Base-by-base conservation (phyloP, 1,140 invertebrate species). In the Streblospio benedicti region DNA sequence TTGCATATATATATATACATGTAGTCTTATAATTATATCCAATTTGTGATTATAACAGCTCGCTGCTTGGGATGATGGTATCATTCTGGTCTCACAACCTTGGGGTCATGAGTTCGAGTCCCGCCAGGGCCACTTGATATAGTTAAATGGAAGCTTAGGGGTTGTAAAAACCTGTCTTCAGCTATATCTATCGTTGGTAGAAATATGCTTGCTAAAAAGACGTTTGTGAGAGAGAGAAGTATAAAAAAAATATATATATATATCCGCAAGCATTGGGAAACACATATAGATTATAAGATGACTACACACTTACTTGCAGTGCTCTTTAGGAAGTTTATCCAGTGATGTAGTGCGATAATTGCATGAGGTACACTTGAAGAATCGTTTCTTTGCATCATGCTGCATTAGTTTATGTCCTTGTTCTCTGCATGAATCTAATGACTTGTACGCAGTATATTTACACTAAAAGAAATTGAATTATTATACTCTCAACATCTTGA, bases 311-410 rank as follows among this genome's bases (percentile, higher is more conserved):
- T 57, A 75, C 74, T 62, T 71, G 73, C 91, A 96, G 58, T 84
- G 81, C 57, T 83, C 76, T 27, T 85, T 80, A 1, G 92, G 93
- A 44, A 93, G 77, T 61, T 87, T 81, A 31, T 89, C 85, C 25
- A 93, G 80, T 43, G 85, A 85, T 45, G 86, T 82, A 2, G 87
- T 91, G 65, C 91, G 83, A 68, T 89, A 87, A 31, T 84, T 85
- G 76, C 93, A 97, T 70, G 91, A 84, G 25, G 81, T 81, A 78
- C 93, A 96, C 74, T 89, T 87, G 76, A 93, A 97, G 75, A 95
- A 96, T 60, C 90, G 81, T 70, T 95, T 95, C 18, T 85, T 81
- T 0, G 87, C 86, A 62, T 79, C 73, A 71, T 91, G 84, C 9
- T 87, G 81, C 1, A 87, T 82, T 0, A 93, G 69, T 0, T 83